These are phyloP conservation scores for Spinus pinus DNA, from an alignment of 2,797 vertebrate genomes.

Conservation along the genomic window DNA sequence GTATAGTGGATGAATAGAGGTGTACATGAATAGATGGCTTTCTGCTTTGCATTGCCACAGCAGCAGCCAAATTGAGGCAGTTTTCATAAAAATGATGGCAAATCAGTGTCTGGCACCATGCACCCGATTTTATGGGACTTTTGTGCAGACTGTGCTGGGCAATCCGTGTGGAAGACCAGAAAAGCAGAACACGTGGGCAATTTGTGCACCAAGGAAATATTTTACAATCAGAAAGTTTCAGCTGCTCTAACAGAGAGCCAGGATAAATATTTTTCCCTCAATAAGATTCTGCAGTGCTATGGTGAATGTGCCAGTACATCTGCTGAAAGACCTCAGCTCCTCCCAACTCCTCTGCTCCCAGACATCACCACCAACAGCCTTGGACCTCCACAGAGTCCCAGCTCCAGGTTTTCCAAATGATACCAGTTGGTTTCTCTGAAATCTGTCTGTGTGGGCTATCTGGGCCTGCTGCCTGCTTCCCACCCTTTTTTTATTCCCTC, in stretches of 20 bases:
- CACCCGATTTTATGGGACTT: conserved; percentile 7
- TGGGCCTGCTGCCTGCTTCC: neutral
- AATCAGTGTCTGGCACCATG: neutral
- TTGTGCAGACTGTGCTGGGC: neutral
- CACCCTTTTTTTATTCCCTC: conserved; percentile 48
- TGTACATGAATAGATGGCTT: conserved; percentile 38
- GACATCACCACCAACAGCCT: neutral
- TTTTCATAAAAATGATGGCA: conserved; percentile 43
- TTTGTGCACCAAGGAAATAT: neutral
- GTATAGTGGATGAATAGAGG: neutral
- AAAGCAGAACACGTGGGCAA: neutral
- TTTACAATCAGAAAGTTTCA: neutral
- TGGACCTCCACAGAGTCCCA: neutral
- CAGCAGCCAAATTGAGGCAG: conserved; percentile 26
- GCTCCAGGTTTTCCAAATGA: neutral
- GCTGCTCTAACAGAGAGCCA: neutral
- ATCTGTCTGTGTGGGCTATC: conserved; percentile 32
- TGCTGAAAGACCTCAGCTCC: neutral
- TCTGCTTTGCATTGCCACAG: conserved; percentile 18
- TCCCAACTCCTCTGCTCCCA: neutral
- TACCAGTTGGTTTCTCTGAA: neutral
- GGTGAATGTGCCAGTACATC: neutral
- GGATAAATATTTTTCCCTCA: neutral
- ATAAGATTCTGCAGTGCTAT: neutral
- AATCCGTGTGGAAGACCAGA: neutral